Evolutionary conservation across 2,113 vertebrate genomes (phyloP), one percentile per base, ranked within the genome.

Genomic region (Brienomyrus longianalis): DNA sequence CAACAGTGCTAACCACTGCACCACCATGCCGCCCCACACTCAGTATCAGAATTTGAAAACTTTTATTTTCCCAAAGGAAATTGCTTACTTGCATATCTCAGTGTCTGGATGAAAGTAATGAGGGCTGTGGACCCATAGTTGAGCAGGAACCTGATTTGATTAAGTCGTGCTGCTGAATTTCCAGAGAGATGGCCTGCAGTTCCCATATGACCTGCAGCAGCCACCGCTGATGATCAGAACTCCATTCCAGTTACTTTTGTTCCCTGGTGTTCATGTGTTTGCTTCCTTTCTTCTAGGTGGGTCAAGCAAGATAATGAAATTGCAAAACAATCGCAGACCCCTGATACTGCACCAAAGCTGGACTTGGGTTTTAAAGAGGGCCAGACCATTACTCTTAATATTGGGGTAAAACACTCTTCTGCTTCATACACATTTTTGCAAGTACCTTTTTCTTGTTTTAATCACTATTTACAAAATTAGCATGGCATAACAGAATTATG

Each of bases 301-400:
- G 98, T 99, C 39, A 99, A 98, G 92, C 98, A 98, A 91, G 97
- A 99, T 90, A 93, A 95, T 27, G 98, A 99, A 91, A 95, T 98
- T 52, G 97, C 93, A 86, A 98, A 97, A 92, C 97, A 98, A 91
- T 97, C 96, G 56, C 97, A 97, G 92, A 94, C 96, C 91, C 95
- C 96, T 92, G 97, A 98, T 91, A 92, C 92, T n/a, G 96, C 96
- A 90, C 98, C 98, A 27, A 98, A 98, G 92, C 95, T 98, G 92
- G 98, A 99, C 92, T 95, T 99, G 43, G 98, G 98, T 47, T 99
- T 99, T 93, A 99, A 99, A 95, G 98, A 99, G 93, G 98, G 98
- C 50, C 98, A 99, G 93, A 99, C 98, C 51, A 99, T 99, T 92
- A 99, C 98, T 90, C 94, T 99, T 74, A 99, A 98, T 93, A 99